Conservation (phyloP, 2,113 vertebrate genomes). For the Telmatochromis sp. region DNA sequence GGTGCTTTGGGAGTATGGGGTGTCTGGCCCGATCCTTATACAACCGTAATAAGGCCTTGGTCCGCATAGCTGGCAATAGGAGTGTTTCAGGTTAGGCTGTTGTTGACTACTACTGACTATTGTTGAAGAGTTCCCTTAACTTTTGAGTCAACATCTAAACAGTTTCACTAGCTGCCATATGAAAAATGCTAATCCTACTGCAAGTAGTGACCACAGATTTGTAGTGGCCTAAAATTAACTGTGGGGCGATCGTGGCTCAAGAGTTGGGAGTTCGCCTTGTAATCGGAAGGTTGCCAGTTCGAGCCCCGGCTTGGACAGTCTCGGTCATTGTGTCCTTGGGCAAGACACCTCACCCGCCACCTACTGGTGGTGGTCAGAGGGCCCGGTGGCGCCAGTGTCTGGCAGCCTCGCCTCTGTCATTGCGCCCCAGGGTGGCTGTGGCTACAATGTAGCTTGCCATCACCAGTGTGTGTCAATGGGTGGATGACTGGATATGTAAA, state of each 20-base stretch:
- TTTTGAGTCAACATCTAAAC: neutral
- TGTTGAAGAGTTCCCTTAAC: neutral
- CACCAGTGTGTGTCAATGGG: no score
- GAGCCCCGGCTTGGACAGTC: accelerated
- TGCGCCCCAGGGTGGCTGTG: no score
- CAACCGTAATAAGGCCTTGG: neutral
- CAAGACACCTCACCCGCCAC: accelerated
- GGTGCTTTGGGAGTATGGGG: neutral
- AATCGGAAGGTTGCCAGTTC: no score
- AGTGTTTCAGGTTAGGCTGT: neutral
- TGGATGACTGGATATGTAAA: no score
- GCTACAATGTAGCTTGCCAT: no score
- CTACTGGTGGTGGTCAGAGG: no score
- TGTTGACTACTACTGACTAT: neutral
- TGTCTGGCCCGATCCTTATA: neutral
- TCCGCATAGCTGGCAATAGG: neutral
- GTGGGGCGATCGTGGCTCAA: no score
- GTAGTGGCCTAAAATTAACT: neutral
- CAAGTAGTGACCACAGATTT: neutral
- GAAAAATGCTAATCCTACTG: neutral
- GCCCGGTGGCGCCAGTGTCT: accelerated
- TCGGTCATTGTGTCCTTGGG: no score
- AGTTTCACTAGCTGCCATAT: neutral
- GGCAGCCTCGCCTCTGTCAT: no score
- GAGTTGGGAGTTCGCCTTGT: no score